Evolutionary conservation across 2,797 vertebrate genomes (phyloP).

Genomic region (Silurus aristotelis): DNA sequence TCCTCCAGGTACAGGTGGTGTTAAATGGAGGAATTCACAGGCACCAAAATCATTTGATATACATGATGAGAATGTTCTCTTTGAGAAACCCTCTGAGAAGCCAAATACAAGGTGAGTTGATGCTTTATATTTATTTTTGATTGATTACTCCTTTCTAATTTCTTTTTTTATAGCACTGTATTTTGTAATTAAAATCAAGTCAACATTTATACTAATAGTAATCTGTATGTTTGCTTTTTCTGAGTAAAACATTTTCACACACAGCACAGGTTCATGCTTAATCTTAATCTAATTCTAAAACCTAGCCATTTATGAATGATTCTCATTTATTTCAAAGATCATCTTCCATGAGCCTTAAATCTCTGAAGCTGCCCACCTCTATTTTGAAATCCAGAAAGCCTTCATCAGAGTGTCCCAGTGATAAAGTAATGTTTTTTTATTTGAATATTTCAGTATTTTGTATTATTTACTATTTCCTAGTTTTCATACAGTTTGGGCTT

Average conservation of each 20-base stretch:
- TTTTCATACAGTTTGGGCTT: too few relatives aligned
- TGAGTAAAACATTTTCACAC: too few relatives aligned
- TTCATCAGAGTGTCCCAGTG: background rate
- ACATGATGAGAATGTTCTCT: conserved; percentile 42
- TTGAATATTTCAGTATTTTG: background rate
- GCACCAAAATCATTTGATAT: conserved; percentile 27
- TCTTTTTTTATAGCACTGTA: background rate
- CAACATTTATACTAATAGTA: background rate
- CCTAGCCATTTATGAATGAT: background rate
- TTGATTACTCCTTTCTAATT: background rate
- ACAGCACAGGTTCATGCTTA: too few relatives aligned
- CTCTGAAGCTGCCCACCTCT: conserved; percentile 45
- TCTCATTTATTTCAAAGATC: conserved; percentile 13
- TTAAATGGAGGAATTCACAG: background rate
- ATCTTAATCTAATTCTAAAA: background rate
- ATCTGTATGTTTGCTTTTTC: background rate
- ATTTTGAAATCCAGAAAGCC: conserved; percentile 44
- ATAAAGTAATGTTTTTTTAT: conserved; percentile 34
- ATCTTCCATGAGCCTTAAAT: conserved; percentile 5
- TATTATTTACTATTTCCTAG: background rate
- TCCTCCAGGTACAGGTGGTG: conserved; percentile 21
- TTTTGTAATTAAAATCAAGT: background rate
- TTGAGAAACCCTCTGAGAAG: conserved; percentile 13
- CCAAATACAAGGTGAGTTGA: conserved; percentile 35
- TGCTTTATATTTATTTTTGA: background rate